These are phyloP conservation scores for Diorhabda elongata DNA, from an alignment of 1,140 invertebrate species.

Conservation along the genomic window DNA sequence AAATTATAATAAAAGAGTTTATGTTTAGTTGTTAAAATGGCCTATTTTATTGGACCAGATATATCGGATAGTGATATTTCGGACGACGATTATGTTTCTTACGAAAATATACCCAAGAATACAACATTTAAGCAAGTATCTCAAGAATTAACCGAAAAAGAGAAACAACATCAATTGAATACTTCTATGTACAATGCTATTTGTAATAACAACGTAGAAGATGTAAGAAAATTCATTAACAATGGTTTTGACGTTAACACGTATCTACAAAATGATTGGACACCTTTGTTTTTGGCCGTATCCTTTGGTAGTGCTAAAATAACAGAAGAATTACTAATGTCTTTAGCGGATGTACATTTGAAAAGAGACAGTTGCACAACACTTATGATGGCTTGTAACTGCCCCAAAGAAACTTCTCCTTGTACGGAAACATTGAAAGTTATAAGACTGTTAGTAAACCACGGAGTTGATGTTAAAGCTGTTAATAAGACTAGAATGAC, in stretches of 20 bases:
- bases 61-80: not conserved
- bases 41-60: not conserved
- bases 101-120: not conserved
- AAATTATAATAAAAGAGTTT: not conserved
- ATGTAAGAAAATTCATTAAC: constrained; percentile 22
- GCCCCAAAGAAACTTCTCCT: constrained; percentile 28
- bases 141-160: constrained; percentile 16
- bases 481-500: constrained; percentile 48
- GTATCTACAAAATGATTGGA: constrained; percentile 35
- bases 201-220: constrained; percentile 18
- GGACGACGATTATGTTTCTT: not conserved
- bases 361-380: constrained; percentile 33
- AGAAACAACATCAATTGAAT: constrained; percentile 21
- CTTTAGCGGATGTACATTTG: constrained; percentile 36
- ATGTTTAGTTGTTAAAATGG: not conserved
- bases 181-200: constrained; percentile 23
- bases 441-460: constrained; percentile 33
- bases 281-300: constrained; percentile 34
- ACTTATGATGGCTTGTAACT: constrained; percentile 39
- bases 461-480: constrained; percentile 44
- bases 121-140: not conserved
- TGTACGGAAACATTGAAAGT: constrained; percentile 30
- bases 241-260: constrained; percentile 33
- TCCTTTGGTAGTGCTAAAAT: constrained; percentile 33
- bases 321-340: constrained; percentile 28